phyloP scores from a whole-genome alignment of 1,140 invertebrate species.

The Phymorhynchus buccinoides region DNA sequence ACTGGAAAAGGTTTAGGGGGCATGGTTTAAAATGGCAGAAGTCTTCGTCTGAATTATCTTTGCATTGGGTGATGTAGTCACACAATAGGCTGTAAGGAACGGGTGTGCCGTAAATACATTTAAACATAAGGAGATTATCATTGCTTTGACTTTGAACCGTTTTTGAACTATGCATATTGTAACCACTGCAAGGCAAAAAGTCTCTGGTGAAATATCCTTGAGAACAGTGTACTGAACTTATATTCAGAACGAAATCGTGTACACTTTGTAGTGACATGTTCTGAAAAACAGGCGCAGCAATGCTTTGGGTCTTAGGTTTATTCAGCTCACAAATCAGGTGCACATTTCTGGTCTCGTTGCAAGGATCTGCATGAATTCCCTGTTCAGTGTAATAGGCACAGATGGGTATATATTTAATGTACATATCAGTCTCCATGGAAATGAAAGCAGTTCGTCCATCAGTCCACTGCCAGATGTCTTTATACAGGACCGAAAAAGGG shows the following conservation, averaged over 20 bases:
- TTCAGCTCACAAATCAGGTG: not conserved
- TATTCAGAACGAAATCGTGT: not conserved
- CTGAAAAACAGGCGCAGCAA: not conserved
- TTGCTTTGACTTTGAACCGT: too few species aligned
- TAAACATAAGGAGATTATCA: not conserved
- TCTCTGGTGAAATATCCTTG: not conserved
- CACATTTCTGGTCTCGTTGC: not conserved
- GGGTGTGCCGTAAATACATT: not conserved
- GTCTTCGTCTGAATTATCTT: constrained; percentile 1
- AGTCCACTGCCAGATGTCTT: constrained; percentile 4
- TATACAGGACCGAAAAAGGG: not conserved
- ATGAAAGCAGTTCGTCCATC: not conserved
- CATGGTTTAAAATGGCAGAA: not conserved
- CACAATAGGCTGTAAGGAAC: constrained; percentile 9
- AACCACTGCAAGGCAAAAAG: not conserved
- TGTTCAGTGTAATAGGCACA: not conserved
- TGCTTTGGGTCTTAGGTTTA: not conserved
- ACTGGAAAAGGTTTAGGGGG: not conserved
- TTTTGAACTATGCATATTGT: not conserved
- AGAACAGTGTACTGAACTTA: not conserved
- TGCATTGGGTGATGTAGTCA: not conserved
- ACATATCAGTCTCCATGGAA: not conserved
- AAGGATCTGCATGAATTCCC: not conserved
- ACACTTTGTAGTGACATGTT: not conserved
- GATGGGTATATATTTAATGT: not conserved